Evolutionary conservation across 64 coral and sea anemone species (phyloP).

Genomic region (Acropora yongei): DNA sequence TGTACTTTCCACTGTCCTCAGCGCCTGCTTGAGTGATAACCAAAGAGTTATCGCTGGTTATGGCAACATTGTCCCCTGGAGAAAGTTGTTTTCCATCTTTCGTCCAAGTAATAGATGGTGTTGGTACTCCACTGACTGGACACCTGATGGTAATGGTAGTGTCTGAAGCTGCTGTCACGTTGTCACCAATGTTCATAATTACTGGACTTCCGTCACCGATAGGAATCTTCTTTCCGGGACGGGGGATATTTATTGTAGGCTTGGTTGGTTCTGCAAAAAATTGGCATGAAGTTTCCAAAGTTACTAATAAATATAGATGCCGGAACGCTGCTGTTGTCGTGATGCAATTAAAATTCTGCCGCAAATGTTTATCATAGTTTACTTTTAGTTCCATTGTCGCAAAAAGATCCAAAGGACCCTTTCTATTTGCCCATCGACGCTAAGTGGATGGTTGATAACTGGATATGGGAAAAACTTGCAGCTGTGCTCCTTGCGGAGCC

Average conservation of each 20-base stretch:
- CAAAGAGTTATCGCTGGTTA: conserved; percentile 56
- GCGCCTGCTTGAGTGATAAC: conserved; percentile 20
- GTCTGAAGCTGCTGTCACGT: conserved; percentile 63
- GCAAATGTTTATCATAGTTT: too few relatives aligned
- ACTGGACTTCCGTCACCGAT: conserved; percentile 43
- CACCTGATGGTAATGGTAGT: conserved; percentile 74
- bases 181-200: conserved; percentile 74
- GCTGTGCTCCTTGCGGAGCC: too few relatives aligned
- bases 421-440: too few relatives aligned
- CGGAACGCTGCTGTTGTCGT: too few relatives aligned
- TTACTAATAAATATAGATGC: too few relatives aligned
- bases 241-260: conserved; percentile 55
- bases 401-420: too few relatives aligned
- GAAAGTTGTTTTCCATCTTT: conserved; percentile 76
- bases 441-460: too few relatives aligned
- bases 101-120: conserved; percentile 69
- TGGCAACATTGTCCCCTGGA: background rate
- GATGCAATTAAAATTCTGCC: too few relatives aligned
- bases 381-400: too few relatives aligned
- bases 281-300: background rate
- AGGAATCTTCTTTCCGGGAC: conserved; percentile 37
- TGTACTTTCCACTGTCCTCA: conserved; percentile 60
- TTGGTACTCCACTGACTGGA: conserved; percentile 76
- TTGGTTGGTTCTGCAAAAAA: conserved; percentile 58
- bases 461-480: too few relatives aligned